A percentile compares a stretch with the other conserved stretches of the same genome.
Evolutionary conservation across 2,113 vertebrate genomes (phyloP).

Genomic region (Daboia siamensis): DNA sequence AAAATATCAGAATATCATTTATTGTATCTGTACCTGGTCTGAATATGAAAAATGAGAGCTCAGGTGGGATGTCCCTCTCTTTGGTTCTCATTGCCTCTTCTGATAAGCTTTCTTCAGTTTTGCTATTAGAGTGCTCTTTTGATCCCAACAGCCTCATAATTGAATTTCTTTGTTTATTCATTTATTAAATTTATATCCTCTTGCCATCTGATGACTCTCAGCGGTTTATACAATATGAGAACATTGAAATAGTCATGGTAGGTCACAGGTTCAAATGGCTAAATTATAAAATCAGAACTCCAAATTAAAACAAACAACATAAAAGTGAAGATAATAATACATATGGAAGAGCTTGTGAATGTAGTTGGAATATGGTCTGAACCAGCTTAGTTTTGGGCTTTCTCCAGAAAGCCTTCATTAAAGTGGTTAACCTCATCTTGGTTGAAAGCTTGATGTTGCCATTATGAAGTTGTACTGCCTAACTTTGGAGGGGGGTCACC

Average conservation of each 20-base stretch:
- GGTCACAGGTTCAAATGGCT: background rate
- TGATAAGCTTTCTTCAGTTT: background rate
- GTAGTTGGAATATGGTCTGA: background rate
- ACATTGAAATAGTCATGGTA: background rate
- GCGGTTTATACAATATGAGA: background rate
- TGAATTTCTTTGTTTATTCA: background rate
- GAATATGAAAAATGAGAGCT: background rate
- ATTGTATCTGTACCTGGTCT: background rate
- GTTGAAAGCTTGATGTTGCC: background rate
- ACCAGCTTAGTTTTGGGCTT: background rate
- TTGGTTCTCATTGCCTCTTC: background rate
- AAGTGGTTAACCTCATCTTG: background rate
- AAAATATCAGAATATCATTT: background rate
- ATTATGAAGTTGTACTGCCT: background rate
- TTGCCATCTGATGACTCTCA: background rate
- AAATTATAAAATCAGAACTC: background rate
- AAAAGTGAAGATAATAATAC: background rate
- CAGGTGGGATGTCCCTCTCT: background rate
- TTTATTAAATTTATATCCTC: background rate
- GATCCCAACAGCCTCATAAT: background rate
- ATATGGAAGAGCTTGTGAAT: background rate
- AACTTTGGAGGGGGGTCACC: background rate
- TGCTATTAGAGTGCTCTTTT: background rate
- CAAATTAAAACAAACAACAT: background rate
- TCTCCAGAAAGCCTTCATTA: background rate